These are phyloP conservation scores for Phalera bucephala DNA, from an alignment of 2,888 invertebrate genomes.

Conservation along the genomic window DNA sequence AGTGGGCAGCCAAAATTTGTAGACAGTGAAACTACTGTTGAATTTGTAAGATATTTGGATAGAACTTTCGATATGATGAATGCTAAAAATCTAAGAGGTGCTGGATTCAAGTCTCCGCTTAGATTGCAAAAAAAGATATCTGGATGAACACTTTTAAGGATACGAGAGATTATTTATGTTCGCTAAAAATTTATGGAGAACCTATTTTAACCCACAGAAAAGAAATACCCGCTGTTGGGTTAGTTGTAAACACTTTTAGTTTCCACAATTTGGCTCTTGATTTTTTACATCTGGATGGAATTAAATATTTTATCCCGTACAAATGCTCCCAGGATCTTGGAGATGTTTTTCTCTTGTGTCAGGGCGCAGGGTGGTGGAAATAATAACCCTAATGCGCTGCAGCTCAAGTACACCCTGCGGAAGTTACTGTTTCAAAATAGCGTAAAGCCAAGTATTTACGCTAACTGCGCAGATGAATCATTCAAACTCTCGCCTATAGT, in stretches of 20 bases:
- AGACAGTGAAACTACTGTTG: slow-evolving; percentile 8
- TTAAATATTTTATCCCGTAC: too few relatives aligned
- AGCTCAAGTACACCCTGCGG: too few relatives aligned
- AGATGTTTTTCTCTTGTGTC: too few relatives aligned
- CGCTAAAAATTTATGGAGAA: slow-evolving; percentile 5
- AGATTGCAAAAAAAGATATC: slow-evolving; percentile 2
- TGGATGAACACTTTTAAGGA: slow-evolving; percentile 6
- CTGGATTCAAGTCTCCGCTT: slow-evolving; percentile 12
- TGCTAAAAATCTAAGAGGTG: slow-evolving; percentile 6
- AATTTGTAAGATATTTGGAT: slow-evolving; percentile 9
- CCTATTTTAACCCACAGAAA: slow-evolving; percentile 4
- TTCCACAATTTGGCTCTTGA: not conserved
- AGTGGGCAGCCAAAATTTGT: slow-evolving; percentile 11
- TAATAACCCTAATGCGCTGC: too few relatives aligned
- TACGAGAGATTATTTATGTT: slow-evolving; percentile 8
- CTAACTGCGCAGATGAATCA: too few relatives aligned
- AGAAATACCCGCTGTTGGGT: slow-evolving; percentile 4
- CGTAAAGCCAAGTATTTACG: too few relatives aligned
- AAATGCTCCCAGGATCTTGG: too few relatives aligned
- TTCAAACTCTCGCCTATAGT: too few relatives aligned
- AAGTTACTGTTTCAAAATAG: too few relatives aligned
- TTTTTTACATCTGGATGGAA: not conserved
- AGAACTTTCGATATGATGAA: slow-evolving; percentile 11
- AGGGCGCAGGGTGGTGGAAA: too few relatives aligned
- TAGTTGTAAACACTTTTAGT: slow-evolving; percentile 2